Conservation (phyloP, 2,113 vertebrate genomes). For the Pantherophis guttatus region DNA sequence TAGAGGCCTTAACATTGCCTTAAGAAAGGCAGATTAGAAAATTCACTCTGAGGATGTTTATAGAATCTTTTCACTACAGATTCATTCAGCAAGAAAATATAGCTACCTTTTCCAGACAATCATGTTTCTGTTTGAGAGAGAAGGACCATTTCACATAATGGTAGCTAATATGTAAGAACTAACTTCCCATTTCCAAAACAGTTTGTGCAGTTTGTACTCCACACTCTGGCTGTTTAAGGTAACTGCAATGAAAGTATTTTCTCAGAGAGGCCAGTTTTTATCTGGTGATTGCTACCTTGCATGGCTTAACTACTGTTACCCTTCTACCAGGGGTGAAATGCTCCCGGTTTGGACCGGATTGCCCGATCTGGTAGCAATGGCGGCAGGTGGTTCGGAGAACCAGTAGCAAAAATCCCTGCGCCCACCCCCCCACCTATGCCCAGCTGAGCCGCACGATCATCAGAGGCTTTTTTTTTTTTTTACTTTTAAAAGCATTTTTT, state of each 20-base stretch:
- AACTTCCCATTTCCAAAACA: background rate
- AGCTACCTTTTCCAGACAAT: background rate
- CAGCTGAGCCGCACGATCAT: too few relatives aligned
- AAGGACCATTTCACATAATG: background rate
- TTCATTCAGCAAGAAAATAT: background rate
- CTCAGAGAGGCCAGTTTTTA: background rate
- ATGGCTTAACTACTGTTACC: background rate
- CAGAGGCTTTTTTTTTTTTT: too few relatives aligned
- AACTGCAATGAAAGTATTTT: slow-evolving; percentile 1
- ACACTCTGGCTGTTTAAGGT: slow-evolving; percentile 37
- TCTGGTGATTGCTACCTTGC: background rate
- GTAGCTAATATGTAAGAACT: accelerated
- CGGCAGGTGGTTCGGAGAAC: too few relatives aligned
- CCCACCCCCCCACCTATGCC: too few relatives aligned
- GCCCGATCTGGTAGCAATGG: too few relatives aligned
- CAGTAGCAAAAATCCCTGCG: too few relatives aligned
- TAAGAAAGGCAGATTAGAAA: background rate
- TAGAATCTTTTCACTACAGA: background rate
- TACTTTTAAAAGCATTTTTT: too few relatives aligned
- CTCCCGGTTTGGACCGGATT: too few relatives aligned
- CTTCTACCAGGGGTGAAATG: too few relatives aligned
- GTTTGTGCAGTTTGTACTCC: slow-evolving; percentile 46
- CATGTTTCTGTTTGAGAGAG: background rate
- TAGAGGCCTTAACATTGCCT: background rate
- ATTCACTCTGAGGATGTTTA: background rate